Conservation (phyloP, 2,888 invertebrate genomes). For the Meloe dianella region DNA sequence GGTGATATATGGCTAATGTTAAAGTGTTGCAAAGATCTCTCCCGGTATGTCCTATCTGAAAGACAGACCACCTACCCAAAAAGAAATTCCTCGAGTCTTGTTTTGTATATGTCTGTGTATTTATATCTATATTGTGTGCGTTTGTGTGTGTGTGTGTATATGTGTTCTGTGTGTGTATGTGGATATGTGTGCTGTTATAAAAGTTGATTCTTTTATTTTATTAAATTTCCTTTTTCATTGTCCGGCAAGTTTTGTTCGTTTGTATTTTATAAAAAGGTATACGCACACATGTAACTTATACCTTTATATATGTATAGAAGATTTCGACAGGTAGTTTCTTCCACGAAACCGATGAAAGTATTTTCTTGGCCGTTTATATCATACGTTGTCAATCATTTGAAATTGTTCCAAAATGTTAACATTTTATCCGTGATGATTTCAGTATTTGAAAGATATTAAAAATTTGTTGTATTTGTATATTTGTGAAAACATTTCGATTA, state of each 20-base stretch:
- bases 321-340: slow-evolving; percentile 21
- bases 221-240: slow-evolving; percentile 20
- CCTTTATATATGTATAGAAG: slow-evolving; percentile 5
- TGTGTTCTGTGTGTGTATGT: not conserved
- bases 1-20: slow-evolving; percentile 9
- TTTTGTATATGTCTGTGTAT: slow-evolving; percentile 1
- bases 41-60: slow-evolving; percentile 10
- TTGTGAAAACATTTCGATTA: not conserved
- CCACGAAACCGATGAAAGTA: slow-evolving; percentile 21
- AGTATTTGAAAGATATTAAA: no score
- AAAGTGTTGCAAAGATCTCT: slow-evolving; percentile 13
- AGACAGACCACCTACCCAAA: slow-evolving; percentile 18
- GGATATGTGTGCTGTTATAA: slow-evolving; percentile 13
- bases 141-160: slow-evolving; percentile 10
- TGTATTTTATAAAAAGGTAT: slow-evolving; percentile 7
- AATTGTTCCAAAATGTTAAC: not conserved
- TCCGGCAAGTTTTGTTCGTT: slow-evolving; percentile 17
- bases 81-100: slow-evolving; percentile 6
- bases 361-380: slow-evolving; percentile 14
- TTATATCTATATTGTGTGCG: not conserved
- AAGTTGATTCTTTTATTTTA: slow-evolving; percentile 19
- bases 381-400: slow-evolving; percentile 16
- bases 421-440: slow-evolving; percentile 1
- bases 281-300: slow-evolving; percentile 10
- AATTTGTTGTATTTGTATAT: no score